Percentiles rank a stretch among this genome's conserved stretches.
Evolutionary conservation across 2,888 invertebrate species (phyloP).

Genomic region (Synanthedon vespiformis): DNA sequence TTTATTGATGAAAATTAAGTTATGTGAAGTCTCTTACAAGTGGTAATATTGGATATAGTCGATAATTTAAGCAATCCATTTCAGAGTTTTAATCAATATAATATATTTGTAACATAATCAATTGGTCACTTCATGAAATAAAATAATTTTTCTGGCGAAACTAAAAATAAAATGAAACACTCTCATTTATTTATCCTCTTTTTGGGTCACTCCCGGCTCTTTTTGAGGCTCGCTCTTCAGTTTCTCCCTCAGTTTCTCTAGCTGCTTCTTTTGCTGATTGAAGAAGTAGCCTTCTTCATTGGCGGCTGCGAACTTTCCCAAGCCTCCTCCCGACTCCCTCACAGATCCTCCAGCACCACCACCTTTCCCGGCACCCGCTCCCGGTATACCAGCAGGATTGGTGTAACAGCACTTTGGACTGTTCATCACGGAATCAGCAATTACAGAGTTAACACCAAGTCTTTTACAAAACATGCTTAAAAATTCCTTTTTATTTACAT

Average conservation of each 20-base stretch:
- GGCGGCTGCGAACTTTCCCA: conserved; percentile 37
- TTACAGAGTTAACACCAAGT: too few relatives aligned
- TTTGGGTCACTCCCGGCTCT: conserved; percentile 7
- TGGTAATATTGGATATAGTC: too few relatives aligned
- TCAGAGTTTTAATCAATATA: too few relatives aligned
- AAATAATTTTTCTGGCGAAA: too few relatives aligned
- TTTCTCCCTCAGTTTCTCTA: conserved; percentile 34
- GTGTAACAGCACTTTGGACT: neutral
- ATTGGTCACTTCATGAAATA: too few relatives aligned
- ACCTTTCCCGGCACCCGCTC: conserved; percentile 39
- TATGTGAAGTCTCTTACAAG: too few relatives aligned
- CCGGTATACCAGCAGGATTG: conserved; percentile 17
- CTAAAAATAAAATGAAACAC: neutral
- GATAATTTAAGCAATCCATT: too few relatives aligned
- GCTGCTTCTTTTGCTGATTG: conserved; percentile 31
- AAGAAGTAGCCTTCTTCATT: conserved; percentile 49
- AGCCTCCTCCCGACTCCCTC: conserved; percentile 34
- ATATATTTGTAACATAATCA: too few relatives aligned
- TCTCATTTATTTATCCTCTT: conserved; percentile 10
- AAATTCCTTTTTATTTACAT: too few relatives aligned
- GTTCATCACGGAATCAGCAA: too few relatives aligned
- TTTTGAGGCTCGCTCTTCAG: conserved; percentile 14
- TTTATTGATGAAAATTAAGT: too few relatives aligned
- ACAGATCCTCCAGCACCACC: conserved; percentile 40
- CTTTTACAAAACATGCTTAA: too few relatives aligned